These are phyloP conservation scores for Noctua janthe DNA, from an alignment of 2,888 invertebrate genomes.

Conservation along the genomic window DNA sequence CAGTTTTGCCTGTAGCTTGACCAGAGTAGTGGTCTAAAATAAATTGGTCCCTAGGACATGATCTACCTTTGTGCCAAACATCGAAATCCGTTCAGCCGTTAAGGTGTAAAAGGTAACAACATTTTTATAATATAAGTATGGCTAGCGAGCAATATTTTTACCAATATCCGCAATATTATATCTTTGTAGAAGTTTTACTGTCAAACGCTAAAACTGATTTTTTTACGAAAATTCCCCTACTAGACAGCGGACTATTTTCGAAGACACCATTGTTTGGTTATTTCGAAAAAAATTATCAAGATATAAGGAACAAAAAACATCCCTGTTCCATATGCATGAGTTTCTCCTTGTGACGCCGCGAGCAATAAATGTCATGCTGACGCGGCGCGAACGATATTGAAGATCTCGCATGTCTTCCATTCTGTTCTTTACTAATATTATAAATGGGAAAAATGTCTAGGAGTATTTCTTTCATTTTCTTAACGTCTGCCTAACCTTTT, in stretches of 20 bases:
- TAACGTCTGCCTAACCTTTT: background rate
- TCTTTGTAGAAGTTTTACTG: background rate
- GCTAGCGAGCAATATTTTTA: background rate
- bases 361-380: conserved; percentile 49
- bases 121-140: too few relatives aligned
- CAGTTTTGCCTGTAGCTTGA: too few relatives aligned
- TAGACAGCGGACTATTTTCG: background rate
- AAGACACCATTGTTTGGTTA: background rate
- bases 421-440: background rate
- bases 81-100: background rate
- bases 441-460: background rate
- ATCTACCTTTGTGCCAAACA: background rate
- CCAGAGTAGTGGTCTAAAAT: background rate
- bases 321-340: conserved; percentile 12
- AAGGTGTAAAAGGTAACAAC: too few relatives aligned
- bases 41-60: background rate
- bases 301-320: conserved; percentile 19
- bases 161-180: too few relatives aligned
- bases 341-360: conserved; percentile 16
- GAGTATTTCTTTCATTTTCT: background rate
- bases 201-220: background rate
- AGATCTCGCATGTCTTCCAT: conserved; percentile 13
- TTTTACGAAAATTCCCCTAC: background rate
- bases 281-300: background rate
- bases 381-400: conserved; percentile 31